Conservation (phyloP, 2,113 vertebrate genomes). For the Oostethus manadensis region DNA sequence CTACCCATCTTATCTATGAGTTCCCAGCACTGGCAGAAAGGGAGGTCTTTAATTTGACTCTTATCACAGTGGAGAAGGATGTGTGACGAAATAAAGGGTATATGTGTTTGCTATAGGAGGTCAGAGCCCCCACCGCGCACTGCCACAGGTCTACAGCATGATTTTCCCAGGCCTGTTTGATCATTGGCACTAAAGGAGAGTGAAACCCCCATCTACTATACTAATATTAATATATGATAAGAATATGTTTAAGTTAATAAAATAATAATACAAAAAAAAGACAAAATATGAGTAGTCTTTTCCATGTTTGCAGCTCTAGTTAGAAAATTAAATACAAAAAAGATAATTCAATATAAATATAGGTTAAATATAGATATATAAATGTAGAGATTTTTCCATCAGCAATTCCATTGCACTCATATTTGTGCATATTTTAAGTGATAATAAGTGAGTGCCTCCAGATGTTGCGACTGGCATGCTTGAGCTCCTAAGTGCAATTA, state of each 20-base stretch:
- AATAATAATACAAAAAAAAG: no score
- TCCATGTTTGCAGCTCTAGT: no score
- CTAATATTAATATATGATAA: no score
- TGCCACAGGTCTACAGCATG: slow-evolving; percentile 33
- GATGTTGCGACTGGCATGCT: background rate
- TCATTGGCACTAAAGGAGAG: slow-evolving; percentile 4
- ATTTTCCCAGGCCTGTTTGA: slow-evolving; percentile 47
- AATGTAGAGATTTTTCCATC: no score
- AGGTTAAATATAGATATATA: no score
- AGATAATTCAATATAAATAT: no score
- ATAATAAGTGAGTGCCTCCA: background rate
- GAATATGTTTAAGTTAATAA: no score
- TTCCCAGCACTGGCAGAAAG: slow-evolving; percentile 49
- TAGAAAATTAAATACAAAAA: no score
- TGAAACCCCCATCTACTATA: no score
- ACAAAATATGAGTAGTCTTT: no score
- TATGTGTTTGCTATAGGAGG: slow-evolving; percentile 14
- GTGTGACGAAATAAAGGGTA: slow-evolving; percentile 15
- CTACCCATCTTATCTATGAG: slow-evolving; percentile 47
- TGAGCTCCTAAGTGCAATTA: background rate
- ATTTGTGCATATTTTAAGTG: slow-evolving; percentile 4
- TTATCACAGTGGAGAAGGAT: slow-evolving; percentile 52
- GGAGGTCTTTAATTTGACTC: slow-evolving; percentile 57
- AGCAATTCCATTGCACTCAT: no score
- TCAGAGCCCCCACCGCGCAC: slow-evolving; percentile 28